phyloP scores from a whole-genome alignment of 2,888 invertebrate species.

The Rotaria magnacalcarata region DNA sequence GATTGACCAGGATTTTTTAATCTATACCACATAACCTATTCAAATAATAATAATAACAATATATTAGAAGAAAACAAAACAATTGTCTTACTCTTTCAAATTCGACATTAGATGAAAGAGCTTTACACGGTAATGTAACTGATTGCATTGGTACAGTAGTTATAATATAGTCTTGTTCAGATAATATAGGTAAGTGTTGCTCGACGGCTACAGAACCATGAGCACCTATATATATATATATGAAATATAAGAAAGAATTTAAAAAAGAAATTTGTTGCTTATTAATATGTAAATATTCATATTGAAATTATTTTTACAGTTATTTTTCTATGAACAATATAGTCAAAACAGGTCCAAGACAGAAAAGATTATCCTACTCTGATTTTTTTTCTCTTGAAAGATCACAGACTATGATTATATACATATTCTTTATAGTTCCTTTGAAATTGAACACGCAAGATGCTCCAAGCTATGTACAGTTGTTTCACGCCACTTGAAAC shows the following conservation, averaged over 20 bases:
- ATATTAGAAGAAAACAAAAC: no score
- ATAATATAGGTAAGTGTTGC: neutral
- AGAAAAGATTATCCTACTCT: neutral
- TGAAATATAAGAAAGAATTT: neutral
- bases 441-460: constrained; percentile 2
- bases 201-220: neutral
- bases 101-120: neutral
- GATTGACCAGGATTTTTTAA: constrained; percentile 5
- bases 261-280: neutral
- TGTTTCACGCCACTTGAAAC: constrained; percentile 8
- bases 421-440: neutral
- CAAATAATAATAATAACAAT: neutral
- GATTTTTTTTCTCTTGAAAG: neutral
- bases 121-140: constrained; percentile 18
- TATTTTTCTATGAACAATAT: neutral
- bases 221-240: neutral
- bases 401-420: constrained; percentile 1
- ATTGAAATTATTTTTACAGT: neutral
- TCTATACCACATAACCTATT: constrained; percentile 33
- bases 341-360: neutral
- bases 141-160: constrained; percentile 1
- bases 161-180: neutral
- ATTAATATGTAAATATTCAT: neutral
- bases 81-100: neutral
- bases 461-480: neutral